Evolutionary conservation across 1,140 invertebrate genomes (phyloP).

Genomic region (Heliconius hermathena): DNA sequence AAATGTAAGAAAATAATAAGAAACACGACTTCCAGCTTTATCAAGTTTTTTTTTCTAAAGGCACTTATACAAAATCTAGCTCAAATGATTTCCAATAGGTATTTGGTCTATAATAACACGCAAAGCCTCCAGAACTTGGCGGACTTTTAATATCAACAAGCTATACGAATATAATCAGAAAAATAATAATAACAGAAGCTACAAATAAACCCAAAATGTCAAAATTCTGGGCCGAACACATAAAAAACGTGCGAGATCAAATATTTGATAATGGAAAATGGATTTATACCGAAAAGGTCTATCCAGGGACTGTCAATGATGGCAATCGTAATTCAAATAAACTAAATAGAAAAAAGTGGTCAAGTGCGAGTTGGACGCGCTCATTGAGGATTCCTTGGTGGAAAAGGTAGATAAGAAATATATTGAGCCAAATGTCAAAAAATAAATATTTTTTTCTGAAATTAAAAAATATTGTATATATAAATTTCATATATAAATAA

Average conservation of each 20-base stretch:
- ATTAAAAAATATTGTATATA: no score
- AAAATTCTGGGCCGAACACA: background rate
- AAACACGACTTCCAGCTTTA: no score
- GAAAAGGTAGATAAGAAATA: no score
- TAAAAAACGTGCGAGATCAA: slow-evolving; percentile 2
- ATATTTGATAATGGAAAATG: slow-evolving; percentile 9
- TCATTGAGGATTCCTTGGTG: no score
- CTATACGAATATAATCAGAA: background rate
- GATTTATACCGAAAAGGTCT: background rate
- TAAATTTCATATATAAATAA: no score
- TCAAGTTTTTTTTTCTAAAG: background rate
- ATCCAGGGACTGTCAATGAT: slow-evolving; percentile 7
- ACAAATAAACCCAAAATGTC: background rate
- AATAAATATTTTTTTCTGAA: no score
- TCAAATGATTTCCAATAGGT: no score
- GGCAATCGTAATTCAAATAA: slow-evolving; percentile 7
- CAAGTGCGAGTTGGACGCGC: no score
- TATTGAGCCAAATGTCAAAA: no score
- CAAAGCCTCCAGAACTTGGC: no score
- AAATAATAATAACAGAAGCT: background rate
- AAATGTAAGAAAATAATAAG: no score
- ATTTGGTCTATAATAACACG: no score
- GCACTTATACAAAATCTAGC: background rate
- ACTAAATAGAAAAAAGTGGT: background rate
- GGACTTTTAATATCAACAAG: background rate